These are phyloP conservation scores for Actenoides hombroni DNA, from an alignment of 2,113 vertebrate genomes.

Conservation along the genomic window DNA sequence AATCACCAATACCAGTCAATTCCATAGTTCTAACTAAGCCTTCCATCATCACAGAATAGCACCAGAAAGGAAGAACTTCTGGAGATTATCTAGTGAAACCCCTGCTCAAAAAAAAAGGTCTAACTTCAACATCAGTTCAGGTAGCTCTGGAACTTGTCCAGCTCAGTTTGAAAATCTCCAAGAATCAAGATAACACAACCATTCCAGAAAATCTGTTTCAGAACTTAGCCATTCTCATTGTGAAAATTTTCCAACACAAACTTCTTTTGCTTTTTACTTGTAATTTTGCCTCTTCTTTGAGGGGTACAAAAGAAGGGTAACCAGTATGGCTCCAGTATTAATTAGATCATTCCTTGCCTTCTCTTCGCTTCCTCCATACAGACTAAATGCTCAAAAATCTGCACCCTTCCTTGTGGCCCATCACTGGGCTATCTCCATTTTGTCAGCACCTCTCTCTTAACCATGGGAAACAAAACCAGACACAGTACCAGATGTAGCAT, in stretches of 20 bases:
- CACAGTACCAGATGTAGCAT: neutral
- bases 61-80: neutral
- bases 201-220: neutral
- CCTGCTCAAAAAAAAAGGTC: neutral
- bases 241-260: neutral
- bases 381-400: neutral
- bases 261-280: neutral
- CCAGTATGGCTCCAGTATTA: fast-evolving
- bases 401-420: neutral
- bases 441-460: neutral
- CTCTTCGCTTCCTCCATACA: fast-evolving
- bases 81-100: neutral
- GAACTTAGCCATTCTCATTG: neutral
- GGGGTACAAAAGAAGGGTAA: neutral
- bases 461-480: neutral
- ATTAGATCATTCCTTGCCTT: neutral
- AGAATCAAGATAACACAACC: neutral
- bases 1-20: neutral
- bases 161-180: neutral
- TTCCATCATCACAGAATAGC: neutral
- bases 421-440: neutral
- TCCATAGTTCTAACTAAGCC: neutral
- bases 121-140: neutral
- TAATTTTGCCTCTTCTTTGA: neutral
- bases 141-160: neutral